These are phyloP conservation scores for Mesoligia furuncula DNA, from an alignment of 2,888 invertebrate species.

Conservation along the genomic window DNA sequence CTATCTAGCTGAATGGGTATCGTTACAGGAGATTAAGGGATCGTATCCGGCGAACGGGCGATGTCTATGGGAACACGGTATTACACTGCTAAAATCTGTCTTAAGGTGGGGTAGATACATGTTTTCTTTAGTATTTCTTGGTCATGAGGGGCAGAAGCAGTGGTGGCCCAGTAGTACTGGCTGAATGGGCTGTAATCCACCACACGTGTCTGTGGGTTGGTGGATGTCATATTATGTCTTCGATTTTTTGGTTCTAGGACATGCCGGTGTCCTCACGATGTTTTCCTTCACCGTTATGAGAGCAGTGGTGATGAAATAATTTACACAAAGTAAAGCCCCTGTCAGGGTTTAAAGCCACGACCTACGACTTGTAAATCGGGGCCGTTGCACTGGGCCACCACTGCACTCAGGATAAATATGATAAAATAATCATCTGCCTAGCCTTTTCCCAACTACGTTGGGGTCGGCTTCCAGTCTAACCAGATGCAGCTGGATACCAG, in stretches of 20 bases:
- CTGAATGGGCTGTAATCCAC: background rate
- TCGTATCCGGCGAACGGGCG: background rate
- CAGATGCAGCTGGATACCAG: too few species aligned
- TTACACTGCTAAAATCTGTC: background rate
- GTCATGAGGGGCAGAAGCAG: background rate
- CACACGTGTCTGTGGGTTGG: background rate
- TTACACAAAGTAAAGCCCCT: too few species aligned
- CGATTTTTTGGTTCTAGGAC: background rate
- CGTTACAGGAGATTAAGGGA: constrained; percentile 9
- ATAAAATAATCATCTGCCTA: too few species aligned
- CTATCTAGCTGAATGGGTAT: constrained; percentile 2
- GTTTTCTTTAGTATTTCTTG: background rate
- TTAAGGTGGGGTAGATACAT: background rate
- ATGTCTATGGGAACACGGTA: background rate
- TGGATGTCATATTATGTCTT: too few species aligned
- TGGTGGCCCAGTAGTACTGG: background rate
- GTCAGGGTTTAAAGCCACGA: too few species aligned
- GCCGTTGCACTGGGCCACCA: background rate
- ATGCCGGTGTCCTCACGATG: background rate
- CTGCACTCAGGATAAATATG: background rate
- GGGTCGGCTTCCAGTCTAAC: too few species aligned
- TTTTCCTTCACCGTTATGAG: background rate
- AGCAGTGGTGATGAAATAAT: background rate
- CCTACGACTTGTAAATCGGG: too few species aligned
- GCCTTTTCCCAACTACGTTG: too few species aligned